Conservation (phyloP, 1,140 invertebrate genomes). For the Wiebesia pumilae region DNA sequence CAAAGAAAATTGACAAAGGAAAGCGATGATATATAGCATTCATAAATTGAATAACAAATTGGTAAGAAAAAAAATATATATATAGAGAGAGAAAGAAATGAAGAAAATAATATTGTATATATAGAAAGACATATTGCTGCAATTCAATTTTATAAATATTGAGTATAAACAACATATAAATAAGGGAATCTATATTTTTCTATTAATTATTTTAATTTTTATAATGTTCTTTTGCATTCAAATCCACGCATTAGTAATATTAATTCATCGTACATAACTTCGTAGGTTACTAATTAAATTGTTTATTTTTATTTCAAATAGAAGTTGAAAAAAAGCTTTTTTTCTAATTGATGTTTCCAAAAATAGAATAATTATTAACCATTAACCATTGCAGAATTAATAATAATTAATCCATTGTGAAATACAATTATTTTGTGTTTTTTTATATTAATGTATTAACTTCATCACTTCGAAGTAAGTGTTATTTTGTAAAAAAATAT, state of each 20-base stretch:
- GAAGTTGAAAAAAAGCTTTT: no score
- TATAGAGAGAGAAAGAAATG: conserved; percentile 45
- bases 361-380: no score
- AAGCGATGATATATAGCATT: conserved; percentile 7
- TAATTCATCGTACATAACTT: not conserved
- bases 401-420: no score
- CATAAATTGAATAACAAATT: conserved; percentile 15
- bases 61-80: not conserved
- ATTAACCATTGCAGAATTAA: no score
- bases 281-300: no score
- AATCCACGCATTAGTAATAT: not conserved
- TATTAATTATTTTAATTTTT: not conserved
- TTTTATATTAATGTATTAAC: no score
- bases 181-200: not conserved
- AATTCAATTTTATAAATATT: not conserved
- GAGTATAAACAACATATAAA: not conserved
- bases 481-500: no score
- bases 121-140: not conserved
- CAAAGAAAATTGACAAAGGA: not conserved
- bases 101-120: not conserved
- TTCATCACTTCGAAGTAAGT: no score
- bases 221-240: not conserved
- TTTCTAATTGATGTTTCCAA: no score
- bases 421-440: no score
- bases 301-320: no score